Percentiles rank a stretch among this genome's conserved stretches.
phyloP scores from a whole-genome alignment of 64 coral and sea anemone species.

The Actinia tenebrosa region DNA sequence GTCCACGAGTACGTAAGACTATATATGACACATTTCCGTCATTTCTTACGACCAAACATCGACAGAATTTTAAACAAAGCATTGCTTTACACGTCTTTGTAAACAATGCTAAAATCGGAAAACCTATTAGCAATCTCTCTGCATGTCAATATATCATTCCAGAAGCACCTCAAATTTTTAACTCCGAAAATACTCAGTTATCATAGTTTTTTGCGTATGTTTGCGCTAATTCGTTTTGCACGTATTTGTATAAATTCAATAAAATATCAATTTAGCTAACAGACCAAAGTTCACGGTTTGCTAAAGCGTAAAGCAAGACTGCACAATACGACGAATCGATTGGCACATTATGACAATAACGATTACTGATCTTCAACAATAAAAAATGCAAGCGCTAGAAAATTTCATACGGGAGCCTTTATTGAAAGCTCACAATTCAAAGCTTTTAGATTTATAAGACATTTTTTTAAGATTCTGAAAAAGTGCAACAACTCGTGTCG shows the following conservation, averaged over 20 bases:
- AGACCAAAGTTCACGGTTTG: background rate
- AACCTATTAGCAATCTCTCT: background rate
- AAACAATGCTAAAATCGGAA: background rate
- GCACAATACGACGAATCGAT: background rate
- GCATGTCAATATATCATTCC: background rate
- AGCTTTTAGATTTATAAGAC: background rate
- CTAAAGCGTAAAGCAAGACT: background rate
- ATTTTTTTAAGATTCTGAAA: background rate
- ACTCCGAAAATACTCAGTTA: background rate
- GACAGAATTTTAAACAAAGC: background rate
- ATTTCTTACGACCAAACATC: background rate
- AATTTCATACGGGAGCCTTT: background rate
- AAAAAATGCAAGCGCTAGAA: background rate
- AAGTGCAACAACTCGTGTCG: background rate
- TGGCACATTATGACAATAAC: background rate
- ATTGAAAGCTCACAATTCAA: background rate
- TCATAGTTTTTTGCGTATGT: background rate
- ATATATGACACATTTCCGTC: background rate
- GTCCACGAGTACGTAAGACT: no score
- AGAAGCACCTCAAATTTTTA: background rate
- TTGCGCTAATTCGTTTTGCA: background rate
- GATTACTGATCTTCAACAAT: background rate
- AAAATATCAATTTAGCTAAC: background rate
- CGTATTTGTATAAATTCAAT: constrained; percentile 1
- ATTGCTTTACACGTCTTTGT: background rate